Evolutionary conservation across 2,797 vertebrate genomes (phyloP), one percentile per base, ranked within the genome.

Genomic region (Takifugu rubripes): DNA sequence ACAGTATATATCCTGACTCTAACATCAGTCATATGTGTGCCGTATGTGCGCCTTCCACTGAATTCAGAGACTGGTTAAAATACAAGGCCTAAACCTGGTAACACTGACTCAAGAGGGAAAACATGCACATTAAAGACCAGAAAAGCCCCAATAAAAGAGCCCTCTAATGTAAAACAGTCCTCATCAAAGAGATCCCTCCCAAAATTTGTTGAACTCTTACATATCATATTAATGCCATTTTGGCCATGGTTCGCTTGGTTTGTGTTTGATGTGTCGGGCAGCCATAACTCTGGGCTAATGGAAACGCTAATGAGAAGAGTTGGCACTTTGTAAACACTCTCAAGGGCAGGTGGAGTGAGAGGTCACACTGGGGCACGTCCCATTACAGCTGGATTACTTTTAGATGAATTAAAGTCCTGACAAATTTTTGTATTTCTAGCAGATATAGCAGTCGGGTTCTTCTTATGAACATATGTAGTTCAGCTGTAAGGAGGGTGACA

Each of bases 251-350:
- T 83, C 84, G 49, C 68, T 62, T 60, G 2, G 71, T 65, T 62
- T 55, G 64, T 12, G 74, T 90, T 91, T 91, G 87, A 91, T 90
- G 76, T 82, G 72, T 42, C 1, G 52, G 33, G 54, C 73, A 71
- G 83, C 72, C 59, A 61, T 82, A 84, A 82, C 82, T 84, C 70
- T 58, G 60, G 75, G 75, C 67, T 83, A 83, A 81, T 72, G 50
- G 68, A 56, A 73, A 78, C 55, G 68, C 82, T 88, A 88, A 84
- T 85, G 85, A 87, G 84, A 88, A 65, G 81, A 87, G 79, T 84
- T 88, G 87, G 82, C 83, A 88, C 88, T 87, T 90, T 87, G 81
- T 87, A 88, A 87, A 88, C 84, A 75, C 76, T 81, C 77, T 81
- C 77, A 84, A 64, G 79, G 84, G 66, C 77, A 89, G 83, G 84